Percentiles rank a stretch among this genome's conserved stretches.
Conservation (phyloP, 2,113 vertebrate species). For the Megaceryle maxima region DNA sequence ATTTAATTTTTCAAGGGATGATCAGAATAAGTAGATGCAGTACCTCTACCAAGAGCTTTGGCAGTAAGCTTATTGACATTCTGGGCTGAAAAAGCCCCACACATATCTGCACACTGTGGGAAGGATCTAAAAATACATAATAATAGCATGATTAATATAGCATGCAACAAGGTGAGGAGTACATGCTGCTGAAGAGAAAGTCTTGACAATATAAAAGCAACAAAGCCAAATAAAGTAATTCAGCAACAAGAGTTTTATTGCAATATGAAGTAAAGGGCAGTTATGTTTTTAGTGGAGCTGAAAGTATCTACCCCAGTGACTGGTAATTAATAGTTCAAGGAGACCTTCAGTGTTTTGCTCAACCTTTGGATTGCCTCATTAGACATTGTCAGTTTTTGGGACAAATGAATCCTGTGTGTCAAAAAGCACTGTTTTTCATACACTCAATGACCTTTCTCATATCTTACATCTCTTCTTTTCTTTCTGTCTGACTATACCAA, state of each 20-base stretch:
- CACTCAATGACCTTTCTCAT: not conserved
- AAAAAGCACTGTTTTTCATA: not conserved
- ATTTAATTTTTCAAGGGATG: not conserved
- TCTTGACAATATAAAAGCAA: not conserved
- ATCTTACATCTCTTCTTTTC: not conserved
- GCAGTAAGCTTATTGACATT: slow-evolving; percentile 15
- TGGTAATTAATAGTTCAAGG: not conserved
- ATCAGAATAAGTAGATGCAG: not conserved
- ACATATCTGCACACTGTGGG: not conserved
- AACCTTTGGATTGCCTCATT: not conserved
- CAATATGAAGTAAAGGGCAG: not conserved
- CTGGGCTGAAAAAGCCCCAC: not conserved
- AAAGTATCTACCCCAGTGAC: not conserved
- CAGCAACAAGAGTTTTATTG: not conserved
- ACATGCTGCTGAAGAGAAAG: not conserved
- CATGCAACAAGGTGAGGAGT: not conserved
- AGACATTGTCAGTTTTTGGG: not conserved
- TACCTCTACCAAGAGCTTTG: not conserved
- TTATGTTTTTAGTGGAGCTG: not conserved
- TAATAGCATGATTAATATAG: slow-evolving; percentile 28
- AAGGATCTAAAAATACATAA: slow-evolving; percentile 36
- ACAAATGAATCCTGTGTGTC: not conserved
- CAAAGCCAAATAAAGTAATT: not conserved
- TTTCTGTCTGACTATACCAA: not conserved
- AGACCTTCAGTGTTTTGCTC: not conserved